phyloP scores from a whole-genome alignment of 2,888 invertebrate species.

The Eupithecia pulchellata region DNA sequence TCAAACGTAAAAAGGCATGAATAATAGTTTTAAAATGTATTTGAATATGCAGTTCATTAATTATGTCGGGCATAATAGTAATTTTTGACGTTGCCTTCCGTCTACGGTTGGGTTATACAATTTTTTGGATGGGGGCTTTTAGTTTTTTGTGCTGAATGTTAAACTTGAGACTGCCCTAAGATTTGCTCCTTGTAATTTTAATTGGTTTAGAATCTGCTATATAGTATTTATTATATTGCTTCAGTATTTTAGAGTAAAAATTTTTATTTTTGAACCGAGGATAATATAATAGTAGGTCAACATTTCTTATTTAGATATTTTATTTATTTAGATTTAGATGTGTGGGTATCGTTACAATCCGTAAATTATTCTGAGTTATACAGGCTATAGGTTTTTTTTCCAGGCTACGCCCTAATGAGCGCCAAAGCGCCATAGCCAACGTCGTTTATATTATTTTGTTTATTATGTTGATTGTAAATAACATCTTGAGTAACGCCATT shows the following conservation, averaged over 20 bases:
- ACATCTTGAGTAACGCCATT: neutral
- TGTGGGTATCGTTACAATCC: no score
- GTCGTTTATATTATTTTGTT: neutral
- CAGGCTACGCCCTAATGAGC: no score
- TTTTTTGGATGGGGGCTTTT: conserved; percentile 62
- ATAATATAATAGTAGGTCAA: no score
- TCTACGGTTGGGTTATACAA: conserved; percentile 77
- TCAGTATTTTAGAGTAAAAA: neutral
- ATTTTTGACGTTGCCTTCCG: conserved; percentile 84
- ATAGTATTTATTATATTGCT: neutral
- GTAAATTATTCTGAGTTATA: no score
- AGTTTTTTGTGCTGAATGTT: conserved; percentile 38
- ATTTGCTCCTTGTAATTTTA: conserved; percentile 3
- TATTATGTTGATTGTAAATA: no score
- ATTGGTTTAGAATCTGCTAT: neutral
- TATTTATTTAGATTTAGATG: no score
- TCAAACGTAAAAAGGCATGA: conserved; percentile 83
- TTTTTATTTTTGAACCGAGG: neutral
- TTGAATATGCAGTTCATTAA: conserved; percentile 85
- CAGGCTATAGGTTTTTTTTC: no score
- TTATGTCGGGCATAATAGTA: conserved; percentile 82
- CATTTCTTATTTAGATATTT: no score
- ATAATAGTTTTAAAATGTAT: conserved; percentile 85
- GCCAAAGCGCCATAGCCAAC: no score
- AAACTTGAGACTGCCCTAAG: conserved; percentile 29